Percentiles rank a stretch among this genome's conserved stretches.
Conservation (phyloP, 1,140 invertebrate species). For the Luehdorfia chinensis region DNA sequence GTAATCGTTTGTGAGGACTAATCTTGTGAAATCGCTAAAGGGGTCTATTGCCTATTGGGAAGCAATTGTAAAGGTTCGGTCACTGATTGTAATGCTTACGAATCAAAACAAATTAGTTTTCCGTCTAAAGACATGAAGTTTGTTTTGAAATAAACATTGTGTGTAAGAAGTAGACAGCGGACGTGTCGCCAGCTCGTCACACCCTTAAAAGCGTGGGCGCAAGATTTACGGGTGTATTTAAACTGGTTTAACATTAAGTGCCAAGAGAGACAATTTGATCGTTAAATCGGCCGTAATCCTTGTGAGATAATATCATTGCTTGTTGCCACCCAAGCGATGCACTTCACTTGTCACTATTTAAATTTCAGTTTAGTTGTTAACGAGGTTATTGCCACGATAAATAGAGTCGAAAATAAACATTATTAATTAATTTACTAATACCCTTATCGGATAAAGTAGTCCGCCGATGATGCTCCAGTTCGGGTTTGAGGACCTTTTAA, state of each 20-base stretch:
- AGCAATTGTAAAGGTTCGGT: conserved; percentile 3
- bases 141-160: conserved; percentile 9
- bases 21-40: conserved; percentile 9
- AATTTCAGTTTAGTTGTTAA: conserved; percentile 1
- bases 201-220: conserved; percentile 53
- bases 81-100: conserved; percentile 5
- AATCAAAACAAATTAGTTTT: background rate
- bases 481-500: no score
- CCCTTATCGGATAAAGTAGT: no score
- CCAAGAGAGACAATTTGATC: conserved; percentile 64
- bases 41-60: conserved; percentile 6
- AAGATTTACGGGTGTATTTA: conserved; percentile 70
- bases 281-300: conserved; percentile 63
- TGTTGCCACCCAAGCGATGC: conserved; percentile 50
- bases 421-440: no score
- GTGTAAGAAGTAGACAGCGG: conserved; percentile 6
- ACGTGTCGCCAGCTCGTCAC: conserved; percentile 21
- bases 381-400: no score
- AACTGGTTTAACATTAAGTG: conserved; percentile 68
- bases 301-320: conserved; percentile 56
- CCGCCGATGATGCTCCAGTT: no score
- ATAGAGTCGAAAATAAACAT: no score
- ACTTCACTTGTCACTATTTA: conserved; percentile 7
- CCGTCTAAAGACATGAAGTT: background rate
- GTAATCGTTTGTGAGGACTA: conserved; percentile 1